Evolutionary conservation across 2,113 vertebrate genomes (phyloP).

Genomic region (Myotis davidii): DNA sequence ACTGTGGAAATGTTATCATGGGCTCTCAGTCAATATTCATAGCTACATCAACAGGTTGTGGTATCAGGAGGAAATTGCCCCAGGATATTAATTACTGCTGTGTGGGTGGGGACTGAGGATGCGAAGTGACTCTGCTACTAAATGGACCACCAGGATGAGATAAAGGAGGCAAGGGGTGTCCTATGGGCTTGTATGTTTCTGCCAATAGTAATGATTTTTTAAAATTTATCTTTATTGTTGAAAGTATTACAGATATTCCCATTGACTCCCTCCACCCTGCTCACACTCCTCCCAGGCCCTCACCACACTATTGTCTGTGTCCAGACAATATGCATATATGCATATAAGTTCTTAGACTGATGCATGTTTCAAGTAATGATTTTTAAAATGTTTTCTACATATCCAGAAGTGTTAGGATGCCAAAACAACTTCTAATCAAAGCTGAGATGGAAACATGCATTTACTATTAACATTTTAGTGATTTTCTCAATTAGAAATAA

Average conservation of each 20-base stretch:
- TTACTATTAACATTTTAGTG: neutral
- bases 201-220: neutral
- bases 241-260: too few species aligned
- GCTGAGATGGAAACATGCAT: neutral
- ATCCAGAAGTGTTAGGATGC: neutral
- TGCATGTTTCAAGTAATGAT: too few species aligned
- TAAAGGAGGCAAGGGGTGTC: neutral
- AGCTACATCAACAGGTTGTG: constrained; percentile 25
- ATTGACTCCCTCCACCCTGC: too few species aligned
- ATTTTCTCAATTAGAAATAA: constrained; percentile 21
- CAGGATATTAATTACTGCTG: constrained; percentile 1
- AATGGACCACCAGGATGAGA: neutral
- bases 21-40: constrained; percentile 5
- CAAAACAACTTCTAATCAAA: neutral
- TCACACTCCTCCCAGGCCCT: too few species aligned
- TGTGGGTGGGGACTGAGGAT: neutral
- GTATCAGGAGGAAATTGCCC: constrained; percentile 39
- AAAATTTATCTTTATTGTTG: too few species aligned
- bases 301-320: too few species aligned
- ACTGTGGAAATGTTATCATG: constrained; percentile 57
- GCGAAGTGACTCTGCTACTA: neutral
- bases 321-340: too few species aligned
- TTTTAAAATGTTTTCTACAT: neutral
- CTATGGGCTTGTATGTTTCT: neutral
- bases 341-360: too few species aligned